phyloP scores from a whole-genome alignment of 92 coral and sea anemone species.

The Parazoanthus atlanticus region DNA sequence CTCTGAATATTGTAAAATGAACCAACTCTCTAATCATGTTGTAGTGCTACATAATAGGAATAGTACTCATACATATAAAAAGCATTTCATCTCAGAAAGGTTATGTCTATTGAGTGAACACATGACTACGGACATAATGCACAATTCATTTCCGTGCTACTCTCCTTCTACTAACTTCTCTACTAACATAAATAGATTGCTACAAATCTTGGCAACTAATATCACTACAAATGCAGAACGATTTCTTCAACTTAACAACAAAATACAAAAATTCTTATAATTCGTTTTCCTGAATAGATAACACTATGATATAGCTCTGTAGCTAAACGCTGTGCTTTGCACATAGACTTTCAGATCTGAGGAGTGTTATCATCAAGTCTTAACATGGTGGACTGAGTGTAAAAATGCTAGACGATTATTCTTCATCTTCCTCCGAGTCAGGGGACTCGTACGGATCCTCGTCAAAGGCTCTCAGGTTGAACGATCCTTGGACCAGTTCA shows the following conservation, averaged over 20 bases:
- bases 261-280: background rate
- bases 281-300: slow-evolving; percentile 4
- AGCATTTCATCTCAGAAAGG: slow-evolving; percentile 1
- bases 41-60: background rate
- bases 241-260: background rate
- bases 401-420: background rate
- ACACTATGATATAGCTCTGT: background rate
- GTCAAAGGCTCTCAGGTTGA: slow-evolving; percentile 80
- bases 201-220: background rate
- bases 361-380: background rate
- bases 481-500: slow-evolving; percentile 90
- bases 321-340: slow-evolving; percentile 29
- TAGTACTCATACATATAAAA: slow-evolving; percentile 3
- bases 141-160: background rate
- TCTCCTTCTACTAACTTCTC: background rate
- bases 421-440: slow-evolving; percentile 78
- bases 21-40: background rate
- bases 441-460: slow-evolving; percentile 94
- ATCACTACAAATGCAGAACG: background rate
- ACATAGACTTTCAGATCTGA: slow-evolving; percentile 4
- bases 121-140: background rate
- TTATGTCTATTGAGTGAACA: background rate
- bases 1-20: background rate
- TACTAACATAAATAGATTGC: slow-evolving; percentile 25
- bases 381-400: background rate